Percentiles rank a stretch among this genome's conserved stretches.
These are phyloP conservation scores for Caradrina kadenii DNA, from an alignment of 2,888 invertebrate genomes.

Conservation along the genomic window DNA sequence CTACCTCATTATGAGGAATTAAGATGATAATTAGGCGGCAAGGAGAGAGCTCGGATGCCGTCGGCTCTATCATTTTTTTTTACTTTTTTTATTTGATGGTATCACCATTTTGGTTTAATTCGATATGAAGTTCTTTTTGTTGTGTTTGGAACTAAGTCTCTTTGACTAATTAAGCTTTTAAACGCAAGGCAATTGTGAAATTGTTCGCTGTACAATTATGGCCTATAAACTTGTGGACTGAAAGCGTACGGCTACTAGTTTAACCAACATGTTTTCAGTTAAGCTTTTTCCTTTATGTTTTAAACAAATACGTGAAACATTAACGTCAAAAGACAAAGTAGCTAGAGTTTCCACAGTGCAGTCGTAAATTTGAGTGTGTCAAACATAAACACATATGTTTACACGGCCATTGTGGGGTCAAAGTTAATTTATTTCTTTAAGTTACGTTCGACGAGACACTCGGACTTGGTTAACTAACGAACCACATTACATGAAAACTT, in stretches of 20 bases:
- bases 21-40: constrained; percentile 81
- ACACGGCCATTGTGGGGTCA: constrained; percentile 77
- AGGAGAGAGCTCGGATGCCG: constrained; percentile 71
- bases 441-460: constrained; percentile 45
- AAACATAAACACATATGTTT: constrained; percentile 82
- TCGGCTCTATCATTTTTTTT: constrained; percentile 48
- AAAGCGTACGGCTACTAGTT: constrained; percentile 3
- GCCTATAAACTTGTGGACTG: not conserved
- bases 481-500: constrained; percentile 27
- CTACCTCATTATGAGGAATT: constrained; percentile 78
- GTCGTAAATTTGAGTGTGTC: constrained; percentile 77
- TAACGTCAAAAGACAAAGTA: constrained; percentile 64
- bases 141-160: constrained; percentile 24
- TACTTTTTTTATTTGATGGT: constrained; percentile 54
- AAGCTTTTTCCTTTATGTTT: constrained; percentile 21
- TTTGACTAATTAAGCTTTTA: constrained; percentile 47
- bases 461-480: constrained; percentile 48
- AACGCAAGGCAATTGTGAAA: constrained; percentile 10
- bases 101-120: constrained; percentile 57
- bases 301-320: constrained; percentile 28
- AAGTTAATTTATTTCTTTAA: constrained; percentile 81
- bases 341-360: constrained; percentile 56
- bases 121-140: constrained; percentile 40
- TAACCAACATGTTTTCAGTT: constrained; percentile 13
- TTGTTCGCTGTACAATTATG: not conserved